Conservation (phyloP, 2,113 vertebrate genomes). For the Lepisosteus osseus region DNA sequence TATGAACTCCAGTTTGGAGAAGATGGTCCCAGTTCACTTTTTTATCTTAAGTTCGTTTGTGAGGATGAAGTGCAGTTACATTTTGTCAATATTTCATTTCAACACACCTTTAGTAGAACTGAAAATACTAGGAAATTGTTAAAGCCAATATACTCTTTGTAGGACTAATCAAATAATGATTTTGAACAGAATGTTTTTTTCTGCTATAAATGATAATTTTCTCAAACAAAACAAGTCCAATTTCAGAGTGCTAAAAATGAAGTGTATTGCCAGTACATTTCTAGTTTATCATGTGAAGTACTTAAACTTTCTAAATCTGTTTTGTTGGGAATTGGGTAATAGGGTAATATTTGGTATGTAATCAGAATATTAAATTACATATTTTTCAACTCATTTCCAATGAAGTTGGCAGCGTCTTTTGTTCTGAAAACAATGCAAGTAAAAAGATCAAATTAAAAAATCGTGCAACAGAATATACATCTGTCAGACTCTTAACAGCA, state of each 20-base stretch:
- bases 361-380: too few species aligned
- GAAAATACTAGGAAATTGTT: background rate
- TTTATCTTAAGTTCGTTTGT: slow-evolving; percentile 49
- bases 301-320: too few species aligned
- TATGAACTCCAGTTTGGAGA: slow-evolving; percentile 47
- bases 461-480: too few species aligned
- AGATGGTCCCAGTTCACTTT: slow-evolving; percentile 57
- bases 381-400: too few species aligned
- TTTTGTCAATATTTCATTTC: slow-evolving; percentile 1
- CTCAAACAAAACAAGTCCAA: background rate
- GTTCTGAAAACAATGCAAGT: too few species aligned
- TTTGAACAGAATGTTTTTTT: background rate
- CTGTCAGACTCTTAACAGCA: background rate
- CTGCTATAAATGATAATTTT: too few species aligned
- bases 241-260: background rate
- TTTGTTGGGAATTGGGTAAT: too few species aligned
- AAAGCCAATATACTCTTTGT: background rate
- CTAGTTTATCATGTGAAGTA: too few species aligned
- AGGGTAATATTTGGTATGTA: too few species aligned
- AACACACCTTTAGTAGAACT: background rate
- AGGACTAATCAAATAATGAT: background rate
- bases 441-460: too few species aligned
- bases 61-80: too few species aligned
- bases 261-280: slow-evolving; percentile 1
- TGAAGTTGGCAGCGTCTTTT: too few species aligned